Conservation (phyloP, 2,113 vertebrate genomes). For the Burhinus bistriatus region DNA sequence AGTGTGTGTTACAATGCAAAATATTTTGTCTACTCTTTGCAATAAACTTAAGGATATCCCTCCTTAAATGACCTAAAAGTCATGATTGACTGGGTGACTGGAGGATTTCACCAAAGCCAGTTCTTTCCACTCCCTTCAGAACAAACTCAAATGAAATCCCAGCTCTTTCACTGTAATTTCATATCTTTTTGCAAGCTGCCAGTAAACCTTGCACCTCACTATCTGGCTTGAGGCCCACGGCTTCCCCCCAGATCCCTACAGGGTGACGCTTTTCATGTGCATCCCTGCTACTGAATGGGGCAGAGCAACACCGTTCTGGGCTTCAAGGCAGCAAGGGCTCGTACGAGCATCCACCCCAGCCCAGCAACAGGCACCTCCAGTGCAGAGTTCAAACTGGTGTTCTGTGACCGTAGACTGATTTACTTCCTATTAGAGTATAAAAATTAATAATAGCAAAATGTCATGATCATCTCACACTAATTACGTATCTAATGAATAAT, state of each 20-base stretch:
- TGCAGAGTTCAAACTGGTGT: neutral
- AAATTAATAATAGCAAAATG: conserved; percentile 88
- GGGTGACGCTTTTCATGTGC: rapidly evolving
- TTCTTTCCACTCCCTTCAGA: neutral
- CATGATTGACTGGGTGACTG: neutral
- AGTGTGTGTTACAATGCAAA: neutral
- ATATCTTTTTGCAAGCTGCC: neutral
- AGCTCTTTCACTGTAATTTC: neutral
- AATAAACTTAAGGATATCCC: neutral
- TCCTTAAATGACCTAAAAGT: neutral
- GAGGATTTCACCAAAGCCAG: neutral
- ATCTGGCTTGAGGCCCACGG: neutral
- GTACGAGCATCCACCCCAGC: neutral
- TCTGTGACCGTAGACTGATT: conserved; percentile 35
- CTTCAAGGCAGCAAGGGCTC: neutral
- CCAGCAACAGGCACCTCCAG: neutral
- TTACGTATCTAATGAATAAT: conserved; percentile 96
- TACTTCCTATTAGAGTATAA: conserved; percentile 69
- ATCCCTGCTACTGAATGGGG: neutral
- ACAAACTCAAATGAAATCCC: neutral
- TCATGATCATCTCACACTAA: conserved; percentile 88
- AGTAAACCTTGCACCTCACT: neutral
- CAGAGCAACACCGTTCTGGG: rapidly evolving
- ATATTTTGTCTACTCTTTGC: neutral
- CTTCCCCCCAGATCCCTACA: neutral